Evolutionary conservation across 2,888 invertebrate species (phyloP).

Genomic region (Epinotia brunnichana): DNA sequence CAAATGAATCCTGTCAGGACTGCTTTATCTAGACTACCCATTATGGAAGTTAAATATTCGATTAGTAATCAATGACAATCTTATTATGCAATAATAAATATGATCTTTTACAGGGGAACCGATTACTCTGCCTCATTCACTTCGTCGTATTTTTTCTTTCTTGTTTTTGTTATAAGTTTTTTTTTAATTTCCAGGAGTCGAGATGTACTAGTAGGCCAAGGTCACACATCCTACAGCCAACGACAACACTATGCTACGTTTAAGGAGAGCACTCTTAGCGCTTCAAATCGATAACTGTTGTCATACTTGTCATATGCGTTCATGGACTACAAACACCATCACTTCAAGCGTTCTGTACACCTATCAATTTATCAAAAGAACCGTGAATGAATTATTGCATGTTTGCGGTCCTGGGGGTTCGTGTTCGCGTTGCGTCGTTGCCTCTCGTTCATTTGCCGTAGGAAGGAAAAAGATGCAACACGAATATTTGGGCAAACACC

Average conservation of each 20-base stretch:
- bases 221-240: constrained; percentile 19
- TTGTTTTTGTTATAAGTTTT: constrained; percentile 44
- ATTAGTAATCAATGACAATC: constrained; percentile 19
- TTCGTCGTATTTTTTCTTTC: constrained; percentile 32
- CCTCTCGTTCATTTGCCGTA: too few species aligned
- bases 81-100: constrained; percentile 11
- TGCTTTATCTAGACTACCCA: constrained; percentile 93
- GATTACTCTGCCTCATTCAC: constrained; percentile 14
- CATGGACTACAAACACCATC: neutral
- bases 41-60: constrained; percentile 59
- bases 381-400: too few species aligned
- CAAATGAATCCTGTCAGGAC: constrained; percentile 93
- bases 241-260: neutral
- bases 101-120: constrained; percentile 10
- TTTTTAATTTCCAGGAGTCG: constrained; percentile 30
- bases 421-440: too few species aligned
- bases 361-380: too few species aligned
- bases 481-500: too few species aligned
- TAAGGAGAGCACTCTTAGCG: neutral
- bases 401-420: too few species aligned
- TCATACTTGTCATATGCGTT: too few species aligned
- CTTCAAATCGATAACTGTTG: neutral
- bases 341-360: too few species aligned
- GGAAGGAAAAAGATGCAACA: too few species aligned
- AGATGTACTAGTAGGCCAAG: constrained; percentile 28